Base-by-base conservation (phyloP, 2,113 vertebrate genomes). In the Aplodontia rufa region DNA sequence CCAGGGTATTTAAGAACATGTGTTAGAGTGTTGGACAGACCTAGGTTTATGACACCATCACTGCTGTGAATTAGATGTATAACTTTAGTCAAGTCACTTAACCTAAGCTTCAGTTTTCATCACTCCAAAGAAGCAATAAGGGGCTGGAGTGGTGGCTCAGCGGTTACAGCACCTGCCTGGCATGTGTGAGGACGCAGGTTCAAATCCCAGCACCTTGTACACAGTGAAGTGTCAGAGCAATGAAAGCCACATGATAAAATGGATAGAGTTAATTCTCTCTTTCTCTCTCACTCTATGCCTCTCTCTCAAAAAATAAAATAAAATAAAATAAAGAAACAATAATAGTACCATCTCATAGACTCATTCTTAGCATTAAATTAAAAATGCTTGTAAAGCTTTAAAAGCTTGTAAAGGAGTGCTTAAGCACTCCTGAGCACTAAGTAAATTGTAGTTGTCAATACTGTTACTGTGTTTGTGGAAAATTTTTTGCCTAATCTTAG, bases 401-500 rank as follows among this genome's bases (percentile, higher is more conserved):
- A 26, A 30, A 40, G 11, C 9, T 5, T 53, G 8, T 35, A 76
- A 75, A 91, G 49, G n/a, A n/a, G n/a, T 19, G 24, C n/a, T 20
- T 72, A 58, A 17, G 13, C 28, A 4, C 35, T 87, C 55, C 12
- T 13, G n/a, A 72, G n/a, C 14, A 51, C 37, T 82, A 30, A 45
- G 5, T 51, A 32, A 49, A 35, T 9, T 14, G 7, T 91, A 40
- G 30, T 37, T 66, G 16, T 62, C 66, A 40, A 62, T 93, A 42
- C n/a, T 66, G 32, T 81, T 83, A 58, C 2, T 32, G 4, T 71
- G 4, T 79, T 89, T 60, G 28, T 91, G 45, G 26, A 49, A 16
- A 78, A 42, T 90, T 96, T 95, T 81, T n/a, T 37, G 88, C 51
- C 17, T 76, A 53, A 42, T 35, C 79, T 89, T 45, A 69, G 35